Percentiles rank a stretch among this genome's conserved stretches.
phyloP scores from a whole-genome alignment of 1,140 invertebrate genomes.

The Telenomus remus region DNA sequence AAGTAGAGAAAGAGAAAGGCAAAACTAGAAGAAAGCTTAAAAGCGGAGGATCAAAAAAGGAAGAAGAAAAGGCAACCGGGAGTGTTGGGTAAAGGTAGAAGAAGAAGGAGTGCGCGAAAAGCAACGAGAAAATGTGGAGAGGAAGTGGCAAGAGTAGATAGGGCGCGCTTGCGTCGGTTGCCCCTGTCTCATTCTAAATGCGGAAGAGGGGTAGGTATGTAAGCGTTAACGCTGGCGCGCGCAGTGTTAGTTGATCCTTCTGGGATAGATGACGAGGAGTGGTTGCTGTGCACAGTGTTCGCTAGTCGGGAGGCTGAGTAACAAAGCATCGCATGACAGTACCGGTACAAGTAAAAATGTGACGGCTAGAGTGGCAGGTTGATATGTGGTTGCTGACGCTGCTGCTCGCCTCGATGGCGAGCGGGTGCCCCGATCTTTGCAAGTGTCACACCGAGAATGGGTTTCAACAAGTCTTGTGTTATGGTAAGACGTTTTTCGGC shows the following conservation, averaged over 20 bases:
- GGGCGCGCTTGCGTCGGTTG: constrained; percentile 56
- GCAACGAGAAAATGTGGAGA: constrained; percentile 23
- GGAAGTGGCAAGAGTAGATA: constrained; percentile 37
- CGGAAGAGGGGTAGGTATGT: constrained; percentile 41
- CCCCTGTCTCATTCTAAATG: constrained; percentile 70
- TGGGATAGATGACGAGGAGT: constrained; percentile 61
- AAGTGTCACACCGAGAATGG: constrained; percentile 55
- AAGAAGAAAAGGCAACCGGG: constrained; percentile 10
- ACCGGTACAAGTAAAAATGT: constrained; percentile 58
- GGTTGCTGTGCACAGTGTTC: constrained; percentile 54
- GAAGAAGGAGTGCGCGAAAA: constrained; percentile 1
- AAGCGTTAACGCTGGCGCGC: constrained; percentile 60
- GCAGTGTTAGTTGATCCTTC: constrained; percentile 71
- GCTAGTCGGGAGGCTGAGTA: constrained; percentile 38
- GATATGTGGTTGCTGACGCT: constrained; percentile 67
- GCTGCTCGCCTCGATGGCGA: constrained; percentile 69
- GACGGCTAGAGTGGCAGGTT: constrained; percentile 40
- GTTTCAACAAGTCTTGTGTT: constrained; percentile 46
- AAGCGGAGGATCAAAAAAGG: constrained; percentile 15
- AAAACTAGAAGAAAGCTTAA: constrained; percentile 20
- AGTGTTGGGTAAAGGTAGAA: neutral
- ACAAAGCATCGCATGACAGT: constrained; percentile 13
- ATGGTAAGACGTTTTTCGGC: constrained; percentile 37
- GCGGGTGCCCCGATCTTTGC: constrained; percentile 65
- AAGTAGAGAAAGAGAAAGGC: neutral